These are phyloP conservation scores for Megalonaias nervosa DNA, from an alignment of 1,140 invertebrate genomes.

Conservation along the genomic window DNA sequence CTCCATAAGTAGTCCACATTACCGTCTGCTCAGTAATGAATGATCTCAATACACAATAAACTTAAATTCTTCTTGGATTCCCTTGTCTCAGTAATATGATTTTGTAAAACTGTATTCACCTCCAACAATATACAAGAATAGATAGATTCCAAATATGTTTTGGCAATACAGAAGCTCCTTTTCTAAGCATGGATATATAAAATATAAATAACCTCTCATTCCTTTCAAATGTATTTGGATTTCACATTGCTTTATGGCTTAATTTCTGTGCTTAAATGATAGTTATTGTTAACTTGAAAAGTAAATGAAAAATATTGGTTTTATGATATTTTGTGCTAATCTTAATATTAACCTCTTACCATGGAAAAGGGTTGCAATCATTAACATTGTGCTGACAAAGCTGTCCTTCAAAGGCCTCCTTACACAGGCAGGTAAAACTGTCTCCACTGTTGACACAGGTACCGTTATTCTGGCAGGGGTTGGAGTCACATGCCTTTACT, in stretches of 20 bases:
- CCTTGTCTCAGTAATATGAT: too few species aligned
- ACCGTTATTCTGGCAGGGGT: slow-evolving; percentile 91
- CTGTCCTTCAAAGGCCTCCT: slow-evolving; percentile 96
- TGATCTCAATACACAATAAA: too few species aligned
- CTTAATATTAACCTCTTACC: slow-evolving; percentile 65
- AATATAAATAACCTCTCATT: background rate
- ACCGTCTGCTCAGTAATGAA: too few species aligned
- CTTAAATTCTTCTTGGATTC: too few species aligned
- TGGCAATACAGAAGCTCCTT: too few species aligned
- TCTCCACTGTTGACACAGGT: slow-evolving; percentile 82
- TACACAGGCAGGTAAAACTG: slow-evolving; percentile 78
- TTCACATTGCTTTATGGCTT: background rate
- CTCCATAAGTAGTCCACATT: too few species aligned
- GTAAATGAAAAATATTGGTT: background rate
- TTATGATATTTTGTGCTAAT: background rate
- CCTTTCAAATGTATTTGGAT: background rate
- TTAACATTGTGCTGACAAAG: slow-evolving; percentile 97
- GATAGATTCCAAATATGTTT: too few species aligned
- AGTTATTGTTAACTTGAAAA: background rate
- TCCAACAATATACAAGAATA: too few species aligned
- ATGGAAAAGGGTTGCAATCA: slow-evolving; percentile 88
- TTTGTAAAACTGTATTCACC: too few species aligned
- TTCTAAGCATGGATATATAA: too few species aligned
- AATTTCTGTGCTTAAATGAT: background rate
- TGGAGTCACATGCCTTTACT: slow-evolving; percentile 53